Evolutionary conservation across 2,888 invertebrate genomes (phyloP).

Genomic region (Dioctria linearis): DNA sequence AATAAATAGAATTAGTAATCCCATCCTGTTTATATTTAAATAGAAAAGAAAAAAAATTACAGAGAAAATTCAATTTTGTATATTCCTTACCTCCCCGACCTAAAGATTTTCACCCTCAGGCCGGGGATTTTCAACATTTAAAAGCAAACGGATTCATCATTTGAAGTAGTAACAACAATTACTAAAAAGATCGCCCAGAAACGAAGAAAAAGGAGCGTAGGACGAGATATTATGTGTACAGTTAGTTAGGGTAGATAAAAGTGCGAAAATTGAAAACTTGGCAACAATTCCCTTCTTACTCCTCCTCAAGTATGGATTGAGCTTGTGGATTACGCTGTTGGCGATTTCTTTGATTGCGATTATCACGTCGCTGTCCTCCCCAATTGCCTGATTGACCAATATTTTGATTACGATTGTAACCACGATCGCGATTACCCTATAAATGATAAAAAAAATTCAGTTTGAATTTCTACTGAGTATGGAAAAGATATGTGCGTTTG

Average conservation of each 20-base stretch:
- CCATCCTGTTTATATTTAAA: too few relatives aligned
- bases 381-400: conserved; percentile 69
- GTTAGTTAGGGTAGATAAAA: too few relatives aligned
- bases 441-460: not conserved
- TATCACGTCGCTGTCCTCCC: conserved; percentile 69
- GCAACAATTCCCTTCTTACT: conserved; percentile 17
- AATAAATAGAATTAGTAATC: too few relatives aligned
- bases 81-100: too few relatives aligned
- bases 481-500: not conserved
- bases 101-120: too few relatives aligned
- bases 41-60: too few relatives aligned
- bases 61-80: too few relatives aligned
- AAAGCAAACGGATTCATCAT: too few relatives aligned
- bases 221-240: conserved; percentile 12
- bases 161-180: too few relatives aligned
- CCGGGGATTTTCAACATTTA: too few relatives aligned
- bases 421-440: conserved; percentile 68
- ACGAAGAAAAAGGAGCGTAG: conserved; percentile 1
- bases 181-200: not conserved
- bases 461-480: not conserved
- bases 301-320: conserved; percentile 51
- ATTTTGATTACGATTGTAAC: conserved; percentile 69
- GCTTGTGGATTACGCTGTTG: conserved; percentile 62
- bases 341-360: conserved; percentile 68
- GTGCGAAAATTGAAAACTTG: too few relatives aligned